phyloP scores from a whole-genome alignment of 2,888 invertebrate genomes.

The Amorpha juglandis region DNA sequence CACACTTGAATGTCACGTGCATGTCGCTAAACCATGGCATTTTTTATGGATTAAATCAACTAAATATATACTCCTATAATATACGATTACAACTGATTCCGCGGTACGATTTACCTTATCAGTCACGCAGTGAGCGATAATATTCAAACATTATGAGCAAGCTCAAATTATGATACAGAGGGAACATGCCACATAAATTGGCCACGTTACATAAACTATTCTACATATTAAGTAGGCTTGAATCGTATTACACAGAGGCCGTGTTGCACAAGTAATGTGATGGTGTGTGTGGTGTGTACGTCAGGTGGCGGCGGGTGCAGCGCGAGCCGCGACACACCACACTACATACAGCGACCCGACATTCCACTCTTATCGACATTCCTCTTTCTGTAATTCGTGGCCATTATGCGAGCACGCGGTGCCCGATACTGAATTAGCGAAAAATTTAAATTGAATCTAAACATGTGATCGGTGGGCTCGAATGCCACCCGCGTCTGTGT shows the following conservation, averaged over 20 bases:
- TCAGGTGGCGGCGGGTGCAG: neutral
- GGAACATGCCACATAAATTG: conserved; percentile 20
- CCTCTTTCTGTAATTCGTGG: conserved; percentile 4
- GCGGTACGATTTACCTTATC: conserved; percentile 4
- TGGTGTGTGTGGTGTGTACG: neutral
- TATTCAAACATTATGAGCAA: conserved; percentile 4
- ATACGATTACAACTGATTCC: neutral
- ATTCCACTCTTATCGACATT: conserved; percentile 11
- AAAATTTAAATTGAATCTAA: neutral
- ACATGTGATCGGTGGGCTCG: neutral
- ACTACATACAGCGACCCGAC: too few relatives aligned
- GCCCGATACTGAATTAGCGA: conserved; percentile 6
- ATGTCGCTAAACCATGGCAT: neutral
- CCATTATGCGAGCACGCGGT: neutral
- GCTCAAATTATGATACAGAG: conserved; percentile 16
- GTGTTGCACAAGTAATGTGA: conserved; percentile 6
- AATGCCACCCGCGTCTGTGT: neutral
- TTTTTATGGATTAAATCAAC: neutral
- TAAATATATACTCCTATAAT: neutral
- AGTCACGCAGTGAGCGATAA: conserved; percentile 5
- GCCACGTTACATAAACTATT: conserved; percentile 10
- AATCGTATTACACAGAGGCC: conserved; percentile 2
- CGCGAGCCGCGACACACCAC: too few relatives aligned
- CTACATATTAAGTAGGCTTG: conserved; percentile 21
- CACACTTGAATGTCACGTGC: neutral